Evolutionary conservation across 2,797 vertebrate species (phyloP), one percentile per base, ranked within the genome.

Genomic region (Gallinago stenura): DNA sequence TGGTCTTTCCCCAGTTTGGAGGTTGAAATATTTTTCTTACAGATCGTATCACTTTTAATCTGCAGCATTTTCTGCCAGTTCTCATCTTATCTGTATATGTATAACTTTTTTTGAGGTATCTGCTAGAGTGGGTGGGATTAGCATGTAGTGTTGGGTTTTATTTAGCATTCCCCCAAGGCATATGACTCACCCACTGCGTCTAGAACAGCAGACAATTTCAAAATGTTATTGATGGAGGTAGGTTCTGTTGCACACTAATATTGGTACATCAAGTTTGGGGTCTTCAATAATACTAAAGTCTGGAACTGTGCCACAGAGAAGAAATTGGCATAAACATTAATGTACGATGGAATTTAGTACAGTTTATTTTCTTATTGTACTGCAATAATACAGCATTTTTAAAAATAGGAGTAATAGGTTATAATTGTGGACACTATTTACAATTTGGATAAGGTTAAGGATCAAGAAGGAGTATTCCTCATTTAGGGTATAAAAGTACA

Each of bases 91-190:
- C 54, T 69, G 7, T 69, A 89, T 28, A 58, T 22, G 53, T 22
- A 18, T 88, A 89, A 83, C 21, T 50, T 89, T 72, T 90, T 93
- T 89, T 92, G 89, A 92, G 70, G 46, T 84, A 61, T 90, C 54
- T 93, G 33, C 62, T 79, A 35, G 83, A 94, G 91, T 87, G 87
- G 77, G 86, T 90, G 91, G 78, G 37, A 89, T 94, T 65, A 94
- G 30, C 33, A 90, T 72, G 53, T 64, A 65, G 45, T 50, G 37
- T 79, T 83, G 73, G n/a, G 70, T 82, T 97, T 96, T 95, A 95
- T 95, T 92, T 94, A 94, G 83, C 70, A 43, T 90, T 95, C 58
- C 80, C 57, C 56, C 21, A 61, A 87, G 89, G 78, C 81, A 25
- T 82, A 79, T 95, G 81, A 89, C 58, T 97, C 92, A 95, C 15